Evolutionary conservation across 2,113 vertebrate genomes (phyloP), one percentile per base, ranked within the genome.

Genomic region (Alectura lathami): DNA sequence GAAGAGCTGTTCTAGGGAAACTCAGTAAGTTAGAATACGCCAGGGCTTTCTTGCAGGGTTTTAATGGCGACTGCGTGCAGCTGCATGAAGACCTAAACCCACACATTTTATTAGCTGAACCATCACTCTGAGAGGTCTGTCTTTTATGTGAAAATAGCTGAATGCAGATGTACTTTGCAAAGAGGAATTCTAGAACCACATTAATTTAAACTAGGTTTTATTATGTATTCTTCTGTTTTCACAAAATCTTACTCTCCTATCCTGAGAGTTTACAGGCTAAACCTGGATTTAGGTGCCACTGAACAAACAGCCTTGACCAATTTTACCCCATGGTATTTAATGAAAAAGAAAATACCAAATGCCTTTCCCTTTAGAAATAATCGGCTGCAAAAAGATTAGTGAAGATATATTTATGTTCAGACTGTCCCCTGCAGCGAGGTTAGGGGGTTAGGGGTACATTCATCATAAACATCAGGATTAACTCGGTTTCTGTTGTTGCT

Each of bases 391-490:
- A 96, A 88, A 95, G 83, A 88, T 84, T 89, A 95, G 82, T 62
- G 66, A 62, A 91, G 90, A 95, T 95, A 57, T 43, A 81, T 88
- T 94, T 89, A 54, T 60, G 48, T 74, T 77, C 78, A 93, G 69
- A 67, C 36, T 86, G 74, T 94, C 73, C 79, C 92, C 83, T 91
- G 80, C 68, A 91, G 95, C 0, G 42, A 95, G 86, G 57, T 74
- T 83, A 75, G 78, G 83, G 64, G 82, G 57, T 64, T 88, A 78
- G 75, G 83, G 88, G 21, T 24, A 60, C 60, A 81, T 70, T 91
- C 92, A 87, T 86, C 79, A n/a, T 60, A 83, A 40, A 77, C 34
- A 90, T 73, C 47, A 60, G 60, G 79, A 95, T 89, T 96, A 96
- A 92, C 73, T 94, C 57, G 4, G 34, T 88, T 92, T 74, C 84